Evolutionary conservation across 2,797 vertebrate species (phyloP), one percentile per base, ranked within the genome.

Genomic region (Enoplosus armatus): DNA sequence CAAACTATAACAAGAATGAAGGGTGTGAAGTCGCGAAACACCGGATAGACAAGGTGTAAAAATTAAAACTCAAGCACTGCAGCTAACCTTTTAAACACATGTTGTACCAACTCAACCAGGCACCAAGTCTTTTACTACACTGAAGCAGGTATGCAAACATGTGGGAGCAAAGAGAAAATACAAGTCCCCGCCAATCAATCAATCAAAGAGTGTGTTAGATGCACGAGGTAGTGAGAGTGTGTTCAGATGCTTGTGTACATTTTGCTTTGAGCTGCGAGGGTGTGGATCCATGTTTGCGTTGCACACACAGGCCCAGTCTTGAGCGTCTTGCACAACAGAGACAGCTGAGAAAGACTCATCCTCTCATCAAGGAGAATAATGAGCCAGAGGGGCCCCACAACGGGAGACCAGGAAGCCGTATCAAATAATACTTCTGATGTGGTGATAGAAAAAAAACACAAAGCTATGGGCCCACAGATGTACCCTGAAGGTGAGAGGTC

Each of bases 271-370:
- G 76, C 64, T 55, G 43, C 56, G 15, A 39, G 75, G 72, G 70
- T 71, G 74, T 77, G 65, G 58, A 85, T 71, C 60, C 53, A 48
- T 62, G 64, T 2, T 11, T n/a, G 20, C 60, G 22, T 33, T 66
- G 45, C 72, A 80, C 77, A 78, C 73, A 82, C 89, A 91, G 71
- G 85, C 82, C 87, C 15, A 2, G 84, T 85, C 86, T 84, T 93
- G 86, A 86, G 59, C 22, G 43, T 78, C 73, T 89, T 93, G 48
- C 81, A 51, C 75, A 89, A 90, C 41, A 87, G 55, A 80, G 65
- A 70, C 73, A 58, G 65, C 18, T n/a, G n/a, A 29, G 58, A 35
- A 78, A 61, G 63, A 59, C 56, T 83, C 54, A 64, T 60, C 22
- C 11, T 56, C 10, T 41, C 35, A 71, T 71, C 6, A 37, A 15